Evolutionary conservation across 2,888 invertebrate species (phyloP).

Genomic region (Drosophila histrio): DNA sequence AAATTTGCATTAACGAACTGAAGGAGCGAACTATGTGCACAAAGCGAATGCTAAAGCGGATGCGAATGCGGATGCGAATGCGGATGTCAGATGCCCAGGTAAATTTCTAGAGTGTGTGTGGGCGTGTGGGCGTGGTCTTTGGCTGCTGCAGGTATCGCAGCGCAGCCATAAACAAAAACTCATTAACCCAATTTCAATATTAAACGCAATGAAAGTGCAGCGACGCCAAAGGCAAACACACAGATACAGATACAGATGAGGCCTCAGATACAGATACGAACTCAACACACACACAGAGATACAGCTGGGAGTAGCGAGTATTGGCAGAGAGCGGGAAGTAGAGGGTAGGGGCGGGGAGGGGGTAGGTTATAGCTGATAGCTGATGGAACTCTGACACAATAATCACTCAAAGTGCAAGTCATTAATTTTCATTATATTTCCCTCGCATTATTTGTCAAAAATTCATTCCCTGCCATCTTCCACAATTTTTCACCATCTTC

Average conservation of each 20-base stretch:
- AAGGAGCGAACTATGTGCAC: constrained; percentile 25
- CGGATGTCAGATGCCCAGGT: constrained; percentile 15
- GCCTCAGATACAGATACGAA: background rate
- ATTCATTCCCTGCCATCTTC: background rate
- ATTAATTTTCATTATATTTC: constrained; percentile 61
- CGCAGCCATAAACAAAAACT: constrained; percentile 68
- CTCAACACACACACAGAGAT: background rate
- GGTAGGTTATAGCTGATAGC: too few relatives aligned
- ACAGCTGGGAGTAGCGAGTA: background rate
- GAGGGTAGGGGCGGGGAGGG: too few relatives aligned
- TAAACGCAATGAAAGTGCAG: constrained; percentile 62
- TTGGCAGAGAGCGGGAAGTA: background rate
- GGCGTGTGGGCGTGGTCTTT: constrained; percentile 8
- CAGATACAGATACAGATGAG: constrained; percentile 15
- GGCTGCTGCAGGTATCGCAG: constrained; percentile 30
- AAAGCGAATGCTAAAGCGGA: constrained; percentile 49
- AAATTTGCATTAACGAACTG: constrained; percentile 60
- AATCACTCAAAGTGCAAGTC: constrained; percentile 56
- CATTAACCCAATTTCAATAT: constrained; percentile 76
- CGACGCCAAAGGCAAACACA: constrained; percentile 40
- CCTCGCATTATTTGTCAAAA: constrained; percentile 49
- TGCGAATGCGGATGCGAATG: constrained; percentile 4
- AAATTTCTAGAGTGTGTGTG: background rate
- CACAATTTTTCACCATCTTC: background rate
- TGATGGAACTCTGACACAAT: constrained; percentile 27